Evolutionary conservation across 23 tunicate genomes (phyloP).

Genomic region (Oikopleura albicans): DNA sequence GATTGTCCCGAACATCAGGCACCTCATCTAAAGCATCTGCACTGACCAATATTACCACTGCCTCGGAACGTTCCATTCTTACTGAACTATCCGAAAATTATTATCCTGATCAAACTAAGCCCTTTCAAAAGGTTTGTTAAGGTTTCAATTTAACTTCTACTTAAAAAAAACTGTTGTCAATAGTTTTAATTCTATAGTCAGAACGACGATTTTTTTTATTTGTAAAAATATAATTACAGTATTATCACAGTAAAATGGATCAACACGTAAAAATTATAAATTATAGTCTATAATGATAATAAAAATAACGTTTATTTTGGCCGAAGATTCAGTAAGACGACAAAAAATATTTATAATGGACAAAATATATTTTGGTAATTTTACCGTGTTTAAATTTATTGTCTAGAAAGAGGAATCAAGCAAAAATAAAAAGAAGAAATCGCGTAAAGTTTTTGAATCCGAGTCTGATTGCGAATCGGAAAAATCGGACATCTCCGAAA

Average conservation of each 20-base stretch:
- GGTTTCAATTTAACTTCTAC: too few species aligned
- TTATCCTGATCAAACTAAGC: neutral
- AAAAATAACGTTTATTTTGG: too few species aligned
- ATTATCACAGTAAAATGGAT: too few species aligned
- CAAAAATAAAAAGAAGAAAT: neutral
- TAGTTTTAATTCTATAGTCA: too few species aligned
- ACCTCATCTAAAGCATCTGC: neutral
- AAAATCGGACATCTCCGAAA: neutral
- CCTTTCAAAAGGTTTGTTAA: neutral
- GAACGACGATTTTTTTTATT: too few species aligned
- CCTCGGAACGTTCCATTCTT: neutral
- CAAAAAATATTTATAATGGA: neutral
- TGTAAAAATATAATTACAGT: too few species aligned
- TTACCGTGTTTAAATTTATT: neutral
- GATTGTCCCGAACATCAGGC: neutral
- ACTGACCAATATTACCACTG: slow-evolving; percentile 2
- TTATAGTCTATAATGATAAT: too few species aligned
- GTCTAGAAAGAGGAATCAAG: neutral
- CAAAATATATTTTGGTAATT: neutral
- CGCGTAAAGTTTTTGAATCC: neutral
- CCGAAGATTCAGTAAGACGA: too few species aligned
- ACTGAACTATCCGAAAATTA: neutral
- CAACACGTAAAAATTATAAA: too few species aligned
- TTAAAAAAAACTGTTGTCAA: too few species aligned
- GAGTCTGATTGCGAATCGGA: slow-evolving; percentile 15